A percentile compares a stretch with the other conserved stretches of the same genome.
Conservation (phyloP, 2,113 vertebrate genomes). For the Empidonax traillii region DNA sequence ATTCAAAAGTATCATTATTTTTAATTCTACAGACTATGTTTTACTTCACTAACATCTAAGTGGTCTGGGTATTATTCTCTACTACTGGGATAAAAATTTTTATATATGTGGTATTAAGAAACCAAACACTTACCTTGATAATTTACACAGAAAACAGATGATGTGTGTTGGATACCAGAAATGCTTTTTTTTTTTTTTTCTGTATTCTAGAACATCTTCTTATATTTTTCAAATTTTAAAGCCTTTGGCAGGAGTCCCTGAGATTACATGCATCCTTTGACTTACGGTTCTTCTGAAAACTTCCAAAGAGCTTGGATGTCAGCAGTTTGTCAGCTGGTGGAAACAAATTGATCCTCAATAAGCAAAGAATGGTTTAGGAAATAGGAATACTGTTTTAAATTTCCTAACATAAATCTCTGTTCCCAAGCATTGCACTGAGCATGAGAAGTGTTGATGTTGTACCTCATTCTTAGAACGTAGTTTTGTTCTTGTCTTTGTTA, state of each 20-base stretch:
- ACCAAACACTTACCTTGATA: neutral
- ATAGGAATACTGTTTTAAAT: neutral
- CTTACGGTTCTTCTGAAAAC: neutral
- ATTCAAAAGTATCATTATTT: neutral
- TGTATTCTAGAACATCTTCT: neutral
- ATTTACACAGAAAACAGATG: neutral
- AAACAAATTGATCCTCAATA: neutral
- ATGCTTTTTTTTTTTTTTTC: no score
- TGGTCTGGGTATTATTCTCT: neutral
- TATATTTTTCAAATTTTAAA: neutral
- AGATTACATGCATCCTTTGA: neutral
- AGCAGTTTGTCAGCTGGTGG: neutral
- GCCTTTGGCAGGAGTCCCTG: neutral
- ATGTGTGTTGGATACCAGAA: neutral
- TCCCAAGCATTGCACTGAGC: neutral
- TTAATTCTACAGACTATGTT: neutral
- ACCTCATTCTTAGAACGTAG: neutral
- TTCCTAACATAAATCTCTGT: neutral
- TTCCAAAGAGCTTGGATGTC: neutral
- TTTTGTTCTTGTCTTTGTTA: neutral
- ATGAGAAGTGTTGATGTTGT: neutral
- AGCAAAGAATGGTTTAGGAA: neutral
- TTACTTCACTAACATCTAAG: neutral
- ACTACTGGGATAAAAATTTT: neutral
- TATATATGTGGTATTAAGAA: neutral